phyloP scores from a whole-genome alignment of 2,888 invertebrate species.

The Tillus elongatus region DNA sequence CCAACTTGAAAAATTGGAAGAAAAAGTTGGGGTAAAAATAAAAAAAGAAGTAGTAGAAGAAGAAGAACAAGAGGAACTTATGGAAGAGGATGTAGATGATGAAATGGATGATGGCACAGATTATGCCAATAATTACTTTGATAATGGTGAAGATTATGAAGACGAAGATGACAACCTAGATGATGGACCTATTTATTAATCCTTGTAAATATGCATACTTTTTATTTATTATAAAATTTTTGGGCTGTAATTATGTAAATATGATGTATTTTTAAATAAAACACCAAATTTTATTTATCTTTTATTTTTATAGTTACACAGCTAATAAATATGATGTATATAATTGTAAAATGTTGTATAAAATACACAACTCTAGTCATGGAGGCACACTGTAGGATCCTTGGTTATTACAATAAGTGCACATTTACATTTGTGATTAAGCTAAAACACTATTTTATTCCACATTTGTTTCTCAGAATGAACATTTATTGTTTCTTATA shows the following conservation, averaged over 20 bases:
- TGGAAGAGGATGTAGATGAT: slow-evolving; percentile 56
- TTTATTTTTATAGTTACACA: too few species aligned
- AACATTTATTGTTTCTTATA: too few species aligned
- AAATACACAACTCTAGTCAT: too few species aligned
- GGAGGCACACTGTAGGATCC: too few species aligned
- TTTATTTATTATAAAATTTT: background rate
- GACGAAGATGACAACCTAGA: slow-evolving; percentile 80
- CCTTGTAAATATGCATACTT: background rate
- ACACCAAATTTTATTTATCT: too few species aligned
- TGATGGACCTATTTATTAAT: slow-evolving; percentile 70
- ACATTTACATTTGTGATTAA: too few species aligned
- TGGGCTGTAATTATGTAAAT: background rate
- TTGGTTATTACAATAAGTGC: too few species aligned
- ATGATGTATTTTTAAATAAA: too few species aligned
- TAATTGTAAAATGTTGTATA: too few species aligned
- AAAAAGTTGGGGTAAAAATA: slow-evolving; percentile 39
- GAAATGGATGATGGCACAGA: slow-evolving; percentile 86
- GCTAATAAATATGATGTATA: too few species aligned
- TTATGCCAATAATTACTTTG: slow-evolving; percentile 79
- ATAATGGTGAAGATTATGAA: slow-evolving; percentile 79
- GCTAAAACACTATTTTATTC: too few species aligned
- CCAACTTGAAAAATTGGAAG: slow-evolving; percentile 57
- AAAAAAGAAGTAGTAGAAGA: slow-evolving; percentile 44
- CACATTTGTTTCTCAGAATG: too few species aligned
- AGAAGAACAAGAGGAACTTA: slow-evolving; percentile 43